A percentile compares a stretch with the other conserved stretches of the same genome.
Evolutionary conservation across 2,113 vertebrate species (phyloP).

Genomic region (Calypte anna): DNA sequence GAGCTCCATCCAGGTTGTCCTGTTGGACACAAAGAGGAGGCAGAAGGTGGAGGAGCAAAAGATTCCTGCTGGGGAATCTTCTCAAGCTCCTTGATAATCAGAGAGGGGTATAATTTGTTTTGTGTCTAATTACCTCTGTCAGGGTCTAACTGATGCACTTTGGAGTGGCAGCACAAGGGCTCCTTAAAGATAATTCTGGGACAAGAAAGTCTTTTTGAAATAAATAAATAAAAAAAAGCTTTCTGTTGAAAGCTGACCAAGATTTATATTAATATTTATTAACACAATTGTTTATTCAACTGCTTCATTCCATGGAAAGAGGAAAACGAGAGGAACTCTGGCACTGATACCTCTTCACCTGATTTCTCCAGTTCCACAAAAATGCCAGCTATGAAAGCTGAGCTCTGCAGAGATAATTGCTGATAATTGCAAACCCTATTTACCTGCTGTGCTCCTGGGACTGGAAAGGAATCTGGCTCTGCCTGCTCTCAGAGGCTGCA

Average conservation of each 20-base stretch:
- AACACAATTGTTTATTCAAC: neutral
- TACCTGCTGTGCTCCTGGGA: neutral
- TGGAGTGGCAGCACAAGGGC: neutral
- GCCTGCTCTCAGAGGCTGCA: neutral
- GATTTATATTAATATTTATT: neutral
- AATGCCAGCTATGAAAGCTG: neutral
- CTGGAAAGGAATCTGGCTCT: neutral
- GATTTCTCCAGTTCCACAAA: neutral
- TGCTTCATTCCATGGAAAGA: neutral
- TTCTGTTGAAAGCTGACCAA: neutral
- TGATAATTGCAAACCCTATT: neutral
- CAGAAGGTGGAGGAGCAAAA: neutral
- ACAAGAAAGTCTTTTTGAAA: neutral
- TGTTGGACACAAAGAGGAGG: rapidly evolving
- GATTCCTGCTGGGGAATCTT: neutral
- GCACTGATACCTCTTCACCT: neutral
- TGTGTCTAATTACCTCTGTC: neutral
- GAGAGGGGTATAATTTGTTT: neutral
- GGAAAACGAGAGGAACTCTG: neutral
- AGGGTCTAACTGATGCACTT: slow-evolving; percentile 5
- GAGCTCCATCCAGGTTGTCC: neutral
- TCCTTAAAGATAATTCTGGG: neutral
- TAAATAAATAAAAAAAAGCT: neutral
- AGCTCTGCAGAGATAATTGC: neutral
- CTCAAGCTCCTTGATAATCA: neutral